phyloP scores from a whole-genome alignment of 1,140 invertebrate species.

The Neotoxoptera formosana region DNA sequence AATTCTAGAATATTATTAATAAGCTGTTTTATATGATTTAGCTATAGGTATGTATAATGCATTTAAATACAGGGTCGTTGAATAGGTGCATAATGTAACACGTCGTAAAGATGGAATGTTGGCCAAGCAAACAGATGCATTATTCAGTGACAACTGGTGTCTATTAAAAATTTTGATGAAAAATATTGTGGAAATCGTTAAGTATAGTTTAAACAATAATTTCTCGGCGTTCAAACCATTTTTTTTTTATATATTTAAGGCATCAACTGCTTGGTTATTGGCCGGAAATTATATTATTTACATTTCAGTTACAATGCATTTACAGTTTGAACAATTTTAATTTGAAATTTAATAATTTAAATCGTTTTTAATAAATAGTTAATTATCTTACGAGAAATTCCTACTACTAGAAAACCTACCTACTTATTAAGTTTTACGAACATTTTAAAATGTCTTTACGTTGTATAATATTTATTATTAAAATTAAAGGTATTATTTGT shows the following conservation, averaged over 20 bases:
- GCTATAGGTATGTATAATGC: background rate
- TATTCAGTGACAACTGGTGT: background rate
- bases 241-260: too few species aligned
- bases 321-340: background rate
- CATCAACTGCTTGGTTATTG: too few species aligned
- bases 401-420: background rate
- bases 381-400: background rate
- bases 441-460: rapidly evolving
- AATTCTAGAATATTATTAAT: background rate
- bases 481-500: background rate
- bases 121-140: background rate
- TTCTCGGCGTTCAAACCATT: background rate
- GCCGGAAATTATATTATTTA: too few species aligned
- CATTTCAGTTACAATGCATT: too few species aligned
- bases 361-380: too few species aligned
- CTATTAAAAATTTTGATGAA: background rate
- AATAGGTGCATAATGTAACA: background rate
- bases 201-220: background rate
- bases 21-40: background rate
- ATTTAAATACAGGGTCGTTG: background rate
- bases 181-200: background rate
- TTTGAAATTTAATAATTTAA: background rate
- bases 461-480: background rate
- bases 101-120: background rate
- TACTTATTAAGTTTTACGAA: background rate